Evolutionary conservation across 2,797 vertebrate genomes (phyloP), one percentile per base, ranked within the genome.

Genomic region (Champsocephalus esox): DNA sequence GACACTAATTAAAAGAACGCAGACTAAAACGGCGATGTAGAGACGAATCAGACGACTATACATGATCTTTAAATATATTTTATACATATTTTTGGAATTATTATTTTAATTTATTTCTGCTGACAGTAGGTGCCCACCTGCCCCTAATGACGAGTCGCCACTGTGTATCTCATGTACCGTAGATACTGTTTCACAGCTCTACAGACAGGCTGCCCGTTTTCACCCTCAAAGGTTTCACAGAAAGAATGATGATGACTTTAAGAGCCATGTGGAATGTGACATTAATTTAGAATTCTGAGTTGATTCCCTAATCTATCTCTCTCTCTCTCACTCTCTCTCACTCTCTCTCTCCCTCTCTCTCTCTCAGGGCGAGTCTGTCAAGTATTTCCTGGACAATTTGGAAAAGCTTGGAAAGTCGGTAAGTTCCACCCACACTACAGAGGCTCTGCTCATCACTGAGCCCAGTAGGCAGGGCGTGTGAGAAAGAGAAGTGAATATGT

Each of bases 301-400:
- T 6, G 4, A 38, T 38, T 38, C 34, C 34, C 34, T 38, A 38
- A 38, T 8, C 2, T 57, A 17, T 77, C 28, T 54, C 48, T 72
- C 9, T 51, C 61, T 70, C 10, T 77, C 17, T 71, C 5, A 79
- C 80, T 75, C 87, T 54, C 48, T 67, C 9, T 51, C 61, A 69
- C 10, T 73, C 17, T 67, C 5, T 77, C 12, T 82, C 80, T 75
- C 87, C 49, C 48, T 70, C 9, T 55, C 9, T 56, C 5, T 80
- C 12, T 82, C 79, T 75, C 87, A 99, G 97, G 97, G 97, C 73
- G 98, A 99, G 94, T 99, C 98, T 1, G 97, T 99, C 84, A 99
- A 98, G 92, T 99, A 99, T 95, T 99, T 99, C 95, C 94, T 99
- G 96, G 97, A 99, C 91, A 97, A 98, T 94, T 96, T 99, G 97